Evolutionary conservation across 92 coral and sea anemone genomes (phyloP), one percentile per base, ranked within the genome.

Genomic region (Porites divaricata): DNA sequence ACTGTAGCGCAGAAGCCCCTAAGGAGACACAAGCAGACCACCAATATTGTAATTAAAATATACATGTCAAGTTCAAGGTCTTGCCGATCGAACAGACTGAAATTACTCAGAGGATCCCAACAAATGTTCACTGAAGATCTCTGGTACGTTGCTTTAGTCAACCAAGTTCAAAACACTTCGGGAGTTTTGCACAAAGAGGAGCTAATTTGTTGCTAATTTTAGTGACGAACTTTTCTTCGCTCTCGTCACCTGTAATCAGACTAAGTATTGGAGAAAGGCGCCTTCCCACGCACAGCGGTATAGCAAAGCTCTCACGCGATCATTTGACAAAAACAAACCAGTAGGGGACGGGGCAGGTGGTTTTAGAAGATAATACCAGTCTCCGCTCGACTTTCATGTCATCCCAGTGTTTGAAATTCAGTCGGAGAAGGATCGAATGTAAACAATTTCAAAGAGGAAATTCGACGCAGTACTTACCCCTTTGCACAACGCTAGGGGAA

Each of bases 321-420:
- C 85, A 80, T 45, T 56, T 20, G 41, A 68, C 67, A 59, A 79
- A 75, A 79, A 79, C 84, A 79, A 56, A 67, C 15, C 85, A 80
- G 76, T 70, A 13, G 85, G 85, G 12, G 76, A 68, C 4, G 76
- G 76, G 85, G n/a, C 85, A 69, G 85, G 69, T 80, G 85, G 45
- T 22, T 19, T 25, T 4, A 26, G 67, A 28, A 19, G 67, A 53
- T 26, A 78, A 21, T 45, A 22, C 72, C 45, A 65, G 62, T 66
- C 26, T 49, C 14, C 68, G 22, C 56, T 67, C 35, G 19, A 23
- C 1, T 70, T 45, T 17, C 57, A 26, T 2, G 10, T 3, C 74
- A 70, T 22, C 53, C 16, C 41, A 70, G 54, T 70, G 14, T 70
- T 16, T n/a, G n/a, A n/a, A n/a, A n/a, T n/a, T 9, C 6, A 13